Base-by-base conservation (phyloP, 1,140 invertebrate species). In the Papilio xuthus region DNA sequence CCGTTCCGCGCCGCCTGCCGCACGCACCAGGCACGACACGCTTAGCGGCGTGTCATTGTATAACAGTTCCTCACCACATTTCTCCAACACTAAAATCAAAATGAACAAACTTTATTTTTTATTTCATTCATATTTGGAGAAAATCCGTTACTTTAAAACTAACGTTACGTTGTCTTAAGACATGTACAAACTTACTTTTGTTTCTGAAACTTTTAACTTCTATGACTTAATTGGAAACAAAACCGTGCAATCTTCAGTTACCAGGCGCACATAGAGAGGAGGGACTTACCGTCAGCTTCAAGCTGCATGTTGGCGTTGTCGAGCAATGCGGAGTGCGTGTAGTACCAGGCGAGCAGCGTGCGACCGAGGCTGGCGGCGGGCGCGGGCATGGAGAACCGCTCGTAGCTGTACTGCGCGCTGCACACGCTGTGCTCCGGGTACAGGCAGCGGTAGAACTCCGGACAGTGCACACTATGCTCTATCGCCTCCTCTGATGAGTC, bases 391-490 rank as follows among this genome's bases (percentile, higher is more conserved):
- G 88, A 80, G 85, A 92, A 91, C 26, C 85, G 80, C 10, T 84
- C 84, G 85, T 93, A 93, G 32, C 79, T 41, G 84, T 90, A 90
- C 79, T 85, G 80, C 20, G 47, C 13, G 32, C 8, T 18, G 9
- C 83, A 78, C 47, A 82, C 84, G 32, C 18, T 63, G 72, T 82
- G 84, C 37, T 84, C 77, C n/a, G 83, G 79, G 81, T 92, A 90
- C 75, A 92, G 73, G 6, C 81, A 85, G 18, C 78, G 85, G 83
- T 92, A 92, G 85, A 89, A 92, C 87, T 91, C 90, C 26, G 81
- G 88, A 77, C 84, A 87, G 78, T 88, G 89, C 1, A 90, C 86
- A 1, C 82, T 77, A 9, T 81, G 79, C 42, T 89, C 83, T 1
- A 37, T 41, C 4, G 71, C 50, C 18, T 74, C 15, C 2, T 83